Evolutionary conservation across 2,888 invertebrate species (phyloP).

Genomic region (Acanthococcus lagerstroemiae): DNA sequence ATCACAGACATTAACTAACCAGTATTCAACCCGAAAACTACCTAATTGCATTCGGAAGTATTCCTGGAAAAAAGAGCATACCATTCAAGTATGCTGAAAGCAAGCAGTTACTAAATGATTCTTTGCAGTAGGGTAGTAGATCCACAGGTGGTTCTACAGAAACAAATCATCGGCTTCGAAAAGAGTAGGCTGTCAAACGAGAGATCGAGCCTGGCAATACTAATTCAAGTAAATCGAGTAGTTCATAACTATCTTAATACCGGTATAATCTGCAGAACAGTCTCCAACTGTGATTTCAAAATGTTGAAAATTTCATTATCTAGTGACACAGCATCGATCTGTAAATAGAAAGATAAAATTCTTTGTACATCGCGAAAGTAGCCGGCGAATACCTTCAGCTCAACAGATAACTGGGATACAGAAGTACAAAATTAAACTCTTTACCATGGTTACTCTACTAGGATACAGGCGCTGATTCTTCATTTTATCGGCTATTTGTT

Average conservation of each 20-base stretch:
- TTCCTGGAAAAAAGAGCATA: too few species aligned
- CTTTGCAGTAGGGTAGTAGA: too few species aligned
- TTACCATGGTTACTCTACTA: conserved; percentile 4
- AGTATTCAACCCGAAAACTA: too few species aligned
- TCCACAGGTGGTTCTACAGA: too few species aligned
- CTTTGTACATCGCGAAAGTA: not conserved
- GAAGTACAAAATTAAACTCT: not conserved
- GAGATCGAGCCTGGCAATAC: conserved; percentile 19
- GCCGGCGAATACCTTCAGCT: too few species aligned
- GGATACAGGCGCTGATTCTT: too few species aligned
- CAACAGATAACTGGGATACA: not conserved
- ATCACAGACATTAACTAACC: too few species aligned
- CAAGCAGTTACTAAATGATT: too few species aligned
- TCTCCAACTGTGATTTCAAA: conserved; percentile 54
- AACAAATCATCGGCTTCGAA: not conserved
- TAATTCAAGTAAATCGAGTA: not conserved
- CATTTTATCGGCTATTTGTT: too few species aligned
- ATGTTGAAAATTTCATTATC: conserved; percentile 68
- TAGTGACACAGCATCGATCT: conserved; percentile 69
- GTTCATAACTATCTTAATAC: conserved; percentile 44
- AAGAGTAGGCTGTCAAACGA: conserved; percentile 16
- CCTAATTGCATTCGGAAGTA: too few species aligned
- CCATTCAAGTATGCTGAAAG: too few species aligned
- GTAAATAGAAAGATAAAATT: conserved; percentile 5
- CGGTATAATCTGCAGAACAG: conserved; percentile 55